phyloP scores from a whole-genome alignment of 2,113 vertebrate species.

The Nestor notabilis region DNA sequence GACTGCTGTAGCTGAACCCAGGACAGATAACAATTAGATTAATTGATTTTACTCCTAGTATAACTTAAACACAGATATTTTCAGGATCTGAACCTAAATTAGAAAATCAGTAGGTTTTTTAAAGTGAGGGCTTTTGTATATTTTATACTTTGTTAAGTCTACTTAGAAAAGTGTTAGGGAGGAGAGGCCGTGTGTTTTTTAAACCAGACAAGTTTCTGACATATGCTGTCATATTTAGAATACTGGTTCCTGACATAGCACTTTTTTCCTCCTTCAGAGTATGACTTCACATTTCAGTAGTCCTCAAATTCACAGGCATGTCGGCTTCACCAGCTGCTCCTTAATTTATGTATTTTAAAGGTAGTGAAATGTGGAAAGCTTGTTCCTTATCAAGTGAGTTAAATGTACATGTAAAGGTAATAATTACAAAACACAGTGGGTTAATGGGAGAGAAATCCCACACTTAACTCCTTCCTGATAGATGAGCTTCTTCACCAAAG shows the following conservation, averaged over 20 bases:
- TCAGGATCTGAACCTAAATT: neutral
- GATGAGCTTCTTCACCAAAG: neutral
- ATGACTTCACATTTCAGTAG: neutral
- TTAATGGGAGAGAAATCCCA: constrained; percentile 27
- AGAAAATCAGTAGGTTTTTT: neutral
- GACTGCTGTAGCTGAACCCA: too few relatives aligned
- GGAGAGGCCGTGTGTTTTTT: neutral
- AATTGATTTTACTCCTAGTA: neutral
- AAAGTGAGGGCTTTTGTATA: neutral
- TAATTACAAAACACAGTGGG: neutral
- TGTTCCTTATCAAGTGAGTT: neutral
- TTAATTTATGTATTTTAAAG: constrained; percentile 24
- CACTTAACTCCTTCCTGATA: constrained; percentile 3
- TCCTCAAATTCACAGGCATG: neutral
- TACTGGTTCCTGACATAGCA: constrained; percentile 22
- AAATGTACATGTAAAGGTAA: neutral
- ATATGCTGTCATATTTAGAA: constrained; percentile 1
- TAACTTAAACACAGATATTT: neutral
- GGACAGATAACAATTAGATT: neutral
- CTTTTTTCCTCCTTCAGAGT: constrained; percentile 21
- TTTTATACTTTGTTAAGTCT: neutral
- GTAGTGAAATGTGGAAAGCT: neutral
- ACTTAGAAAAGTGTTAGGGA: neutral
- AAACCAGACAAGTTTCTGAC: neutral
- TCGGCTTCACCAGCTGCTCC: constrained; percentile 21